Evolutionary conservation across 2,113 vertebrate species (phyloP), one percentile per base, ranked within the genome.

Genomic region (Ahaetulla prasina): DNA sequence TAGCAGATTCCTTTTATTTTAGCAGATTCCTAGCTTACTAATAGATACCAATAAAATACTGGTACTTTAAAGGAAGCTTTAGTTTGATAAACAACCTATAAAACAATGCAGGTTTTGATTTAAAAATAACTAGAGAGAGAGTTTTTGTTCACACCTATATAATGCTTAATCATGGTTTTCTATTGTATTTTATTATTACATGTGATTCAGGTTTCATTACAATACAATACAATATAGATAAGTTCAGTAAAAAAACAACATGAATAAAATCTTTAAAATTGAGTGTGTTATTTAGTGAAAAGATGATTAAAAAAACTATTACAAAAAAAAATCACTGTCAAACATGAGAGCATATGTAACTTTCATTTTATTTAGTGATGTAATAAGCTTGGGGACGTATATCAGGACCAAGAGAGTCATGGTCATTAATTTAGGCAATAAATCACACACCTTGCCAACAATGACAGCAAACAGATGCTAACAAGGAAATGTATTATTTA

Each of bases 401-500:
- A 97, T 97, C 96, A 97, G 96, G 94, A 97, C 94, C 95, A 97
- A 98, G 98, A 97, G 95, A 95, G 97, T 95, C 97, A 96, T 92
- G 96, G 96, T 96, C 96, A 98, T 98, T 98, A 97, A 97, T 97
- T 97, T 97, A 96, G 95, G 95, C 94, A 97, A 98, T 98, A 97
- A 97, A 98, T 98, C 97, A 97, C 53, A 96, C 94, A 94, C 94
- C 93, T 96, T 97, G 96, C 95, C 97, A 98, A 97, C 96, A 97
- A 96, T 96, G 97, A 97, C 96, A 96, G 97, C 96, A 98, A 98
- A 98, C 97, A 98, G 97, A 98, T 97, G 97, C 97, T 98, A 98
- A 98, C 97, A 97, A 97, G 97, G 97, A 98, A 97, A 97, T 95
- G 95, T 97, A 97, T 97, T 97, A 97, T 97, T 98, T 97, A 97